These are phyloP conservation scores for Delphinapterus leucas DNA, from an alignment of 2,113 vertebrate genomes.

Conservation along the genomic window DNA sequence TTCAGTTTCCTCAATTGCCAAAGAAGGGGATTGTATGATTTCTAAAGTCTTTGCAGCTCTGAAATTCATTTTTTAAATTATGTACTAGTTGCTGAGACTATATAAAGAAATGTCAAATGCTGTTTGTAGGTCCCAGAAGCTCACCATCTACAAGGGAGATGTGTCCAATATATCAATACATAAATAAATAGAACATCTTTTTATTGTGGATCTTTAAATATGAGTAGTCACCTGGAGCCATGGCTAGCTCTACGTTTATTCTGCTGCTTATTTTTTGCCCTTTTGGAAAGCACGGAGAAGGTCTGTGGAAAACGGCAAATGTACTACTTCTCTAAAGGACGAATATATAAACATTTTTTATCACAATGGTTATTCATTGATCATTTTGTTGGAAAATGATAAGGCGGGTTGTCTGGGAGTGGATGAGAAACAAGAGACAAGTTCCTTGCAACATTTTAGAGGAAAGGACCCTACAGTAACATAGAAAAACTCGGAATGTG, in stretches of 20 bases:
- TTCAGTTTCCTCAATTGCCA: not conserved
- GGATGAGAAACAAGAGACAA: not conserved
- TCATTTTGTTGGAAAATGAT: not conserved
- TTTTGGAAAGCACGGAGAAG: not conserved
- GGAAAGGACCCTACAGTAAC: not conserved
- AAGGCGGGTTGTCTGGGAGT: not conserved
- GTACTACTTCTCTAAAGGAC: not conserved
- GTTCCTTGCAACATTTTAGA: not conserved
- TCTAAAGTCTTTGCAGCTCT: not conserved
- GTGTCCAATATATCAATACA: not conserved
- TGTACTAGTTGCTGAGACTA: not conserved
- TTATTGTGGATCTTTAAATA: not conserved
- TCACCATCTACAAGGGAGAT: not conserved
- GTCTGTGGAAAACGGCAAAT: not conserved
- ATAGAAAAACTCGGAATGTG: not conserved
- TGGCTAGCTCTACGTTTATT: not conserved
- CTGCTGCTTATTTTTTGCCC: not conserved
- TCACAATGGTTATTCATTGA: not conserved
- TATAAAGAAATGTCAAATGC: not conserved
- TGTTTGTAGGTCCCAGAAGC: rapidly evolving
- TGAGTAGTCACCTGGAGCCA: not conserved
- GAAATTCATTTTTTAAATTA: not conserved
- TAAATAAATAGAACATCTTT: not conserved
- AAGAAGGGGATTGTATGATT: not conserved
- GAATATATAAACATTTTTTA: not conserved